Evolutionary conservation across 1,140 invertebrate genomes (phyloP), one percentile per base, ranked within the genome.

Genomic region (Macrobrachium rosenbergii): DNA sequence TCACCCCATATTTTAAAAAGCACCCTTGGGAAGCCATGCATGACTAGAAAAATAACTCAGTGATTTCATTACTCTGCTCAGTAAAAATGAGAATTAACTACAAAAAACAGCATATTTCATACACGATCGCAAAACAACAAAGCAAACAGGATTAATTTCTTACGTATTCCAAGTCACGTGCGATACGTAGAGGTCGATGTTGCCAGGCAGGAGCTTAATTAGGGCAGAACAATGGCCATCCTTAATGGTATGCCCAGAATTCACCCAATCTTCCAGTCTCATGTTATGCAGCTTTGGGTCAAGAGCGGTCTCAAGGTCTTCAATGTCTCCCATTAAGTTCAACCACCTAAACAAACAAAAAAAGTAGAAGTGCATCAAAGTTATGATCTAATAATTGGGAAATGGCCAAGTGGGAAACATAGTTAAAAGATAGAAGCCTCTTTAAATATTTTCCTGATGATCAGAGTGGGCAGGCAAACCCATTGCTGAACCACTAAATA

Each of bases 241-340:
- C 11, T 90, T 90, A 80, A 91, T 89, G 84, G 90, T 88, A 76
- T 82, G 86, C 52, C 90, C 89, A 62, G 58, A 62, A 3, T 23
- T 60, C 17, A 79, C 84, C 87, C 64, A 89, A 19, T 28, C 82
- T 72, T 89, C 85, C 52, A 82, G 69, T 21, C 67, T 77, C 87
- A 77, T 90, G 64, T 88, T 90, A 63, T 88, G 90, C 17, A 89
- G 90, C 79, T 91, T 91, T 83, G 90, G 77, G 60, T 73, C 91
- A 86, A 91, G 90, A 17, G 92, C 93, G 72, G 91, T 88, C 90
- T 95, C 94, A 52, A 96, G 91, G 92, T 97, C 96, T 82, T 94
- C 93, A 2, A 98, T 92, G 91, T 98, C 97, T 0, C 95, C 94
- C 17, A 94, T 93, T 69, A 96, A 94, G 88, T 96, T 96, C 89